These are phyloP conservation scores for Morpho deidamia DNA, from an alignment of 2,888 invertebrate species.

Conservation along the genomic window DNA sequence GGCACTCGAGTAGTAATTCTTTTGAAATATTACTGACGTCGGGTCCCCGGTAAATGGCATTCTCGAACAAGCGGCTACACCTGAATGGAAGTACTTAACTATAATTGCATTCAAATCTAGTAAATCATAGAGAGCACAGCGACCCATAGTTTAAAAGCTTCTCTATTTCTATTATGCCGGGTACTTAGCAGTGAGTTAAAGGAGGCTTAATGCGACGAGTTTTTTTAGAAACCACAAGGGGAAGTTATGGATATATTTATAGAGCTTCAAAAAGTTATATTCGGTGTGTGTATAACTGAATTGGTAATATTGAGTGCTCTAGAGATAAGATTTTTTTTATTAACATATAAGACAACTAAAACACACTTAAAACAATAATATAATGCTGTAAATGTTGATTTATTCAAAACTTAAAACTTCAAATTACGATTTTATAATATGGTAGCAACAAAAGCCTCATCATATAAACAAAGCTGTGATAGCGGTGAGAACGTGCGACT, in stretches of 20 bases:
- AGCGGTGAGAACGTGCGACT: no score
- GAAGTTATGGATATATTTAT: slow-evolving; percentile 1
- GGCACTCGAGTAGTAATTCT: slow-evolving; percentile 21
- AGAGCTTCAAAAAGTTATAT: neutral
- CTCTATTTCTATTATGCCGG: slow-evolving; percentile 15
- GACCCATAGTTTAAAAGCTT: slow-evolving; percentile 12
- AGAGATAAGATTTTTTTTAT: no score
- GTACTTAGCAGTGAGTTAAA: slow-evolving; percentile 15
- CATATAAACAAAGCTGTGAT: no score
- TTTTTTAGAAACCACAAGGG: slow-evolving; percentile 4
- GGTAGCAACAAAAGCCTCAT: no score
- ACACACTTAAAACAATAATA: no score
- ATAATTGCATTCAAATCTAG: slow-evolving; percentile 24
- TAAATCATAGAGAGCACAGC: slow-evolving; percentile 20
- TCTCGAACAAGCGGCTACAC: slow-evolving; percentile 22
- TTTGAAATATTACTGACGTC: slow-evolving; percentile 20
- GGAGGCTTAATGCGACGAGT: slow-evolving; percentile 6
- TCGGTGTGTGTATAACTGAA: no score
- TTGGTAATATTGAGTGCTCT: no score
- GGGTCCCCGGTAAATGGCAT: slow-evolving; percentile 18
- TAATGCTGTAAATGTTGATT: no score
- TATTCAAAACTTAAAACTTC: no score
- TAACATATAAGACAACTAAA: no score
- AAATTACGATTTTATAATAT: no score
- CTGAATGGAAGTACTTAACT: slow-evolving; percentile 21